Conservation (phyloP, 2,113 vertebrate genomes). For the Bagarius yarrelli region DNA sequence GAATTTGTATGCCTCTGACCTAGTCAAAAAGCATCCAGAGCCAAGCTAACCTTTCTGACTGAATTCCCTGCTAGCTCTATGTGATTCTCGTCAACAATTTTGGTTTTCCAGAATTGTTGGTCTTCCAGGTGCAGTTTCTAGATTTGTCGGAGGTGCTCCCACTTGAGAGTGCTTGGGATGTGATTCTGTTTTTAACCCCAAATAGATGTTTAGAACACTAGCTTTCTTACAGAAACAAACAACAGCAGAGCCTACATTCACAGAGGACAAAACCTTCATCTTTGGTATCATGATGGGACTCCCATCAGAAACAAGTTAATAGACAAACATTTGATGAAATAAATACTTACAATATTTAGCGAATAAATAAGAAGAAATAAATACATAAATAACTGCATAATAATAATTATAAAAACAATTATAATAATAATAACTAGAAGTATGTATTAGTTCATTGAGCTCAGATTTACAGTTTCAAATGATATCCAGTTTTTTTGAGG, state of each 20-base stretch:
- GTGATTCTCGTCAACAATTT: slow-evolving; percentile 8
- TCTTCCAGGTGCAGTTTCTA: slow-evolving; percentile 4
- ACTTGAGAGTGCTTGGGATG: slow-evolving; percentile 38
- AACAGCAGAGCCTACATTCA: slow-evolving; percentile 72
- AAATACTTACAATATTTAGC: slow-evolving; percentile 75
- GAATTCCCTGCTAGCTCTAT: slow-evolving; percentile 11
- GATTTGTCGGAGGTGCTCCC: slow-evolving; percentile 34
- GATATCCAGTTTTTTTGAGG: slow-evolving; percentile 24
- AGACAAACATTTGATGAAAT: slow-evolving; percentile 74
- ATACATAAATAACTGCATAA: slow-evolving; percentile 50
- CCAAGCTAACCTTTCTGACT: slow-evolving; percentile 12
- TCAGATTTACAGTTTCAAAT: slow-evolving; percentile 16
- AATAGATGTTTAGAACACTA: slow-evolving; percentile 23
- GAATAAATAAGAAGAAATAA: slow-evolving; percentile 67
- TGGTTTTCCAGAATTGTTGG: not conserved
- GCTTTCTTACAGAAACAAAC: slow-evolving; percentile 31
- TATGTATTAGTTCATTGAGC: slow-evolving; percentile 7
- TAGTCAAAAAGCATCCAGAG: slow-evolving; percentile 1
- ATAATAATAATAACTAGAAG: slow-evolving; percentile 23
- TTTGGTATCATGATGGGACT: slow-evolving; percentile 80
- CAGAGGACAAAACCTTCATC: slow-evolving; percentile 75
- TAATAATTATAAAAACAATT: slow-evolving; percentile 17
- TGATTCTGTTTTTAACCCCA: slow-evolving; percentile 17
- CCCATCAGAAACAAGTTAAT: slow-evolving; percentile 75
- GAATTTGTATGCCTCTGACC: not conserved